These are phyloP conservation scores for Cantharis nigra DNA, from an alignment of 2,888 invertebrate genomes.

Conservation along the genomic window DNA sequence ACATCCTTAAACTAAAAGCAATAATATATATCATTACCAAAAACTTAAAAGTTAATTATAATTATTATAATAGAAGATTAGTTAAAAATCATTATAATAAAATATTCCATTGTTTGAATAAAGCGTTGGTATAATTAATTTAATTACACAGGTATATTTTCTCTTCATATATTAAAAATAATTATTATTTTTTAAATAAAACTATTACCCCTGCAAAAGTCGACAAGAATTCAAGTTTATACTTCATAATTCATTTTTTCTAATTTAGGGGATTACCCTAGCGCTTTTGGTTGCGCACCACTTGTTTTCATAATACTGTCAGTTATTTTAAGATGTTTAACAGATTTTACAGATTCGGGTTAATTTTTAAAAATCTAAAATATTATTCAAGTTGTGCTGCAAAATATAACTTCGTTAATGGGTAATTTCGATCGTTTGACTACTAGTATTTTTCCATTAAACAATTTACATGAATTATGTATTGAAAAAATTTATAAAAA, in stretches of 20 bases:
- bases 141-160: no score
- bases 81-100: neutral
- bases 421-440: neutral
- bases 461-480: neutral
- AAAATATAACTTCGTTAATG: no score
- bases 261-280: neutral
- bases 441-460: neutral
- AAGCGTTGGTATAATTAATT: neutral
- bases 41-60: neutral
- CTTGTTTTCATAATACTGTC: no score
- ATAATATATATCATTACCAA: neutral
- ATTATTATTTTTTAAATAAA: neutral
- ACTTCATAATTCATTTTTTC: neutral
- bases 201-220: neutral
- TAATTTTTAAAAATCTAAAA: no score
- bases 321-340: no score
- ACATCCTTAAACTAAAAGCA: no score
- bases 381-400: no score
- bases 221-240: neutral
- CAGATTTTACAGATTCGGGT: no score
- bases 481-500: neutral
- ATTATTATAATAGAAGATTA: neutral
- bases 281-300: no score
- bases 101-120: neutral
- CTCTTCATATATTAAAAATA: neutral